Base-by-base conservation (phyloP, 2,797 vertebrate genomes). In the Acrocephalus scirpaceus region DNA sequence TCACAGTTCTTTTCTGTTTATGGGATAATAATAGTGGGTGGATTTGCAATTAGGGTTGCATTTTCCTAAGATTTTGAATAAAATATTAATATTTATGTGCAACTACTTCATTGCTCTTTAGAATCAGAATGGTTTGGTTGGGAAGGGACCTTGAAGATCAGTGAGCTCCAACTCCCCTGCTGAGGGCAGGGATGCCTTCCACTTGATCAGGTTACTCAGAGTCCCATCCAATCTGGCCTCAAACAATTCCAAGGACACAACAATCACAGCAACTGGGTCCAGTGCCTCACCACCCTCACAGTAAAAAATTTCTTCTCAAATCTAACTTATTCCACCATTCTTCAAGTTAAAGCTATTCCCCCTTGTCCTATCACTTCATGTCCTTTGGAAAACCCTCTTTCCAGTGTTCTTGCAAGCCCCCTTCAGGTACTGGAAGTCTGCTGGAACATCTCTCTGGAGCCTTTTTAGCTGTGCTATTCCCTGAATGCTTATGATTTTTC, bases 51-150 rank as follows among this genome's bases (percentile, higher is more conserved):
- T 94, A 92, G n/a, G 26, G 3, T 47, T 97, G n/a, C n/a, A 75
- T 88, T 96, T 97, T 78, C 60, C 58, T 60, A 88, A 86, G 72
- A 85, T 93, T 93, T 97, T 88, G 91, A 92, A 88, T 57, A 72
- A 66, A 92, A 69, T 29, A 56, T 69, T 89, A 91, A 87, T 93
- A 92, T 94, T 95, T 92, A 56, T 79, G 62, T 74, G n/a, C 36
- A 66, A 34, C 8, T n/a, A 21, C 20, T 64, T 71, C 30, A 4
- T 9, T 27, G 30, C 47, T 44, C 8, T 38, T 44, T 21, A 44
- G 30, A 61, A 44, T 29, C 34, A 25, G 34, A 61, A 54, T n/a
- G 47, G 34, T 29, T 78, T 66, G 16, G 8, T 16, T 61, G 29
- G 26, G 60, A 61, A 48, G 32, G 7, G 14, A 29, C 7, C 13